These are phyloP conservation scores for Heterodera carotae DNA, from an alignment of 1,140 invertebrate genomes.

Conservation along the genomic window DNA sequence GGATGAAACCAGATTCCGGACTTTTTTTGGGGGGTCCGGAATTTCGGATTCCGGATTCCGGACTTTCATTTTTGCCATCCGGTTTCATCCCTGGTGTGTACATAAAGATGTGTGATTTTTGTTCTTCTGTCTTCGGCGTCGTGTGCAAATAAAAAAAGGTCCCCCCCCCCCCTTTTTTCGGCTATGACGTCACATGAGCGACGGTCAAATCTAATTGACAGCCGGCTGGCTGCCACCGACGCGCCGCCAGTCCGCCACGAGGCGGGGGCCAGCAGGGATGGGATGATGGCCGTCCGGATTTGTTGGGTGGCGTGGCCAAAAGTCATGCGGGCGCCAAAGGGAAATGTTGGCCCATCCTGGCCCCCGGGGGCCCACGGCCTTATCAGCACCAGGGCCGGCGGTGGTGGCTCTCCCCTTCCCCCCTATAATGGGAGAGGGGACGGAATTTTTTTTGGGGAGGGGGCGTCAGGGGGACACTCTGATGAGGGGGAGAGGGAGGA, in stretches of 20 bases:
- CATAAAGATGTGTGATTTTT: too few species aligned
- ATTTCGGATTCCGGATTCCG: too few species aligned
- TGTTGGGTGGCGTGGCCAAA: conserved; percentile 1
- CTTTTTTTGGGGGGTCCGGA: too few species aligned
- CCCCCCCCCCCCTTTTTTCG: neutral
- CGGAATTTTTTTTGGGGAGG: neutral
- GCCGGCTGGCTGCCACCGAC: too few species aligned
- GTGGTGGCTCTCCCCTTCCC: too few species aligned
- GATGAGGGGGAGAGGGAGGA: neutral
- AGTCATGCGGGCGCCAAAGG: neutral
- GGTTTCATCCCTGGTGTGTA: too few species aligned
- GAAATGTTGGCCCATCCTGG: neutral
- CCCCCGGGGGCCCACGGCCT: too few species aligned
- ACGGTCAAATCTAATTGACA: neutral
- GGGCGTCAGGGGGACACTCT: neutral
- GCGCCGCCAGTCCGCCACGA: too few species aligned
- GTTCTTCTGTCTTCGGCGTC: too few species aligned
- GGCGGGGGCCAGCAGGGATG: neutral
- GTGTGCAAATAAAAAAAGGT: neutral
- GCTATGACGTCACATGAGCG: neutral
- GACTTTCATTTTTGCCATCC: too few species aligned
- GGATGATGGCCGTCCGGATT: neutral
- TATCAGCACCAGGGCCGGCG: too few species aligned
- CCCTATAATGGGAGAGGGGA: neutral
- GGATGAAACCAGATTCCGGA: too few species aligned